A percentile compares a stretch with the other conserved stretches of the same genome.
Evolutionary conservation across 2,888 invertebrate genomes (phyloP).

Genomic region (Ethmia dodecea): DNA sequence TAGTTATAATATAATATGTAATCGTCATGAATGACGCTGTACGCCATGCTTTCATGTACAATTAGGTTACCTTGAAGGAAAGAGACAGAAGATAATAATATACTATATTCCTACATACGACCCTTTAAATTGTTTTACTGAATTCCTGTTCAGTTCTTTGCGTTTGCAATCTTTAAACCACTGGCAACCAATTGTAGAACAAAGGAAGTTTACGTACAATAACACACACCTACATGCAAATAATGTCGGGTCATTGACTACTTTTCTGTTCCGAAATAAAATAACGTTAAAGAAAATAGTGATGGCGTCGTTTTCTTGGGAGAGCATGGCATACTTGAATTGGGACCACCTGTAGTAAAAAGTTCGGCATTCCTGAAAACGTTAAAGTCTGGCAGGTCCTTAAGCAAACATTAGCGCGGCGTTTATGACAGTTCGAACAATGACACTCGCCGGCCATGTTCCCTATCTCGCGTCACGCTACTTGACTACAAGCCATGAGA

Average conservation of each 20-base stretch:
- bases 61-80: slow-evolving; percentile 39
- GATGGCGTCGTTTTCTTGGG: slow-evolving; percentile 19
- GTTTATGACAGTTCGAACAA: slow-evolving; percentile 51
- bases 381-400: no score
- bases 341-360: slow-evolving; percentile 17
- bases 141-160: slow-evolving; percentile 30
- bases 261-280: slow-evolving; percentile 43
- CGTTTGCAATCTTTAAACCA: slow-evolving; percentile 5
- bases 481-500: slow-evolving; percentile 55
- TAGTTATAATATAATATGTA: no score
- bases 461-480: slow-evolving; percentile 68
- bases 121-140: slow-evolving; percentile 13
- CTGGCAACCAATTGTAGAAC: slow-evolving; percentile 34
- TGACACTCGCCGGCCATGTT: slow-evolving; percentile 73
- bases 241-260: slow-evolving; percentile 72
- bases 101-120: slow-evolving; percentile 24
- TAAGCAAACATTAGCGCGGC: slow-evolving; percentile 38
- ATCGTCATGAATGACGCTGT: no score
- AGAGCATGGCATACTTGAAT: slow-evolving; percentile 23
- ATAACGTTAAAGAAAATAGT: slow-evolving; percentile 32
- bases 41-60: slow-evolving; percentile 31
- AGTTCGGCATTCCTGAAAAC: slow-evolving; percentile 22
- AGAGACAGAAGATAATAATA: slow-evolving; percentile 34
- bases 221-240: slow-evolving; percentile 62
- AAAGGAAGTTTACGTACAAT: slow-evolving; percentile 47